phyloP scores from a whole-genome alignment of 2,888 invertebrate species.

The Nephrotoma guestfalica region DNA sequence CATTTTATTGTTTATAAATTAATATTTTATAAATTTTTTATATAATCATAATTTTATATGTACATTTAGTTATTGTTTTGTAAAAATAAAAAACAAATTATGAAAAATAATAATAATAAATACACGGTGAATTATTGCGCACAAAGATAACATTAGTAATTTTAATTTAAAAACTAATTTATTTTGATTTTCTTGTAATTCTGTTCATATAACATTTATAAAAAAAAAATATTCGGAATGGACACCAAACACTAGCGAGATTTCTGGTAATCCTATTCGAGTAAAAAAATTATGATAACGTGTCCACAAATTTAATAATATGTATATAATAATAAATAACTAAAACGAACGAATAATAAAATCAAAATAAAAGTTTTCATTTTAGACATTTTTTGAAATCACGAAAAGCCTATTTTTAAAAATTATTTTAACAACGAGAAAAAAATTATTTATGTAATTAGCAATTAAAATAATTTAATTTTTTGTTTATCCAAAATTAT shows the following conservation, averaged over 20 bases:
- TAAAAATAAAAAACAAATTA: slow-evolving; percentile 1
- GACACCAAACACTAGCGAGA: not conserved
- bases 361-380: not conserved
- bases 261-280: not conserved
- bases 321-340: not conserved
- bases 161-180: not conserved
- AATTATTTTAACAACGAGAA: not conserved
- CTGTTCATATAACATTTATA: not conserved
- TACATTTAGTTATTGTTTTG: not conserved
- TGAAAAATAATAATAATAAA: not conserved
- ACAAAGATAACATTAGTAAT: not conserved
- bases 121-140: not conserved
- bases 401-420: not conserved
- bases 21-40: not conserved
- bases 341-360: not conserved
- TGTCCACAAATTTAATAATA: not conserved
- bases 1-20: not conserved
- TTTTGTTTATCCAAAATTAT: not conserved
- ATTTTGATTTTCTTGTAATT: not conserved
- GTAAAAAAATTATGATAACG: not conserved
- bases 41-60: not conserved
- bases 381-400: not conserved
- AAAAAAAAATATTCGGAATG: not conserved
- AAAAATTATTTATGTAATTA: not conserved
- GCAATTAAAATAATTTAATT: not conserved